Evolutionary conservation across 2,797 vertebrate species (phyloP), one percentile per base, ranked within the genome.

Genomic region (Gobionotothen gibberifrons): DNA sequence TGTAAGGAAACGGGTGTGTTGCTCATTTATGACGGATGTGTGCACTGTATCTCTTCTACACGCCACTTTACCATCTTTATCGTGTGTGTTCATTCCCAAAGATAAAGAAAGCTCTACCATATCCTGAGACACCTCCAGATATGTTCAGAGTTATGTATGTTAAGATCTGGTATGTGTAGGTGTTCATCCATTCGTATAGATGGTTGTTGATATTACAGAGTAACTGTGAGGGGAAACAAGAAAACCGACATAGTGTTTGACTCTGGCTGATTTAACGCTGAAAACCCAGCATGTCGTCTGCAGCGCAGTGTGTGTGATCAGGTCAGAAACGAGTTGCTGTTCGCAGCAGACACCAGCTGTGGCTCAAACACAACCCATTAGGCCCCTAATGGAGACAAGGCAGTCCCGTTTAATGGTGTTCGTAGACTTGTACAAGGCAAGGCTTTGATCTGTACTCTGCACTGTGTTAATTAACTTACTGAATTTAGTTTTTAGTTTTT

Each of bases 281-380:
- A 88, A 81, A 76, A 82, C 79, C 32, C 52, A 55, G 53, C 69
- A 17, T 85, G 81, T 81, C 68, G 81, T 82, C 79, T 67, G 49
- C 64, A 42, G 44, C 4, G 10, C 54, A 13, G 52, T 59, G 56
- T 84, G 70, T 54, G 70, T 54, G 69, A 83, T 74, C 63, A 69
- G 82, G 81, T 87, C 76, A 79, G 54, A 73, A 73, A 80, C 56
- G 19, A 64, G 76, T 67, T 79, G 82, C 79, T 84, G 79, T 78
- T 85, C 64, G 22, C 82, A 82, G 72, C 72, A 78, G 79, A 77
- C 82, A 78, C 78, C 89, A 86, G 84, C 82, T 88, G 89, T 74
- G 85, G 51, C 76, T 81, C 76, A 78, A 86, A 85, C 78, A 88
- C 74, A 76, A 83, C 56, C 83, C 76, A 91, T 90, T 86, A 88